Evolutionary conservation across 2,888 invertebrate species (phyloP).

Genomic region (Leptopilina myrica): DNA sequence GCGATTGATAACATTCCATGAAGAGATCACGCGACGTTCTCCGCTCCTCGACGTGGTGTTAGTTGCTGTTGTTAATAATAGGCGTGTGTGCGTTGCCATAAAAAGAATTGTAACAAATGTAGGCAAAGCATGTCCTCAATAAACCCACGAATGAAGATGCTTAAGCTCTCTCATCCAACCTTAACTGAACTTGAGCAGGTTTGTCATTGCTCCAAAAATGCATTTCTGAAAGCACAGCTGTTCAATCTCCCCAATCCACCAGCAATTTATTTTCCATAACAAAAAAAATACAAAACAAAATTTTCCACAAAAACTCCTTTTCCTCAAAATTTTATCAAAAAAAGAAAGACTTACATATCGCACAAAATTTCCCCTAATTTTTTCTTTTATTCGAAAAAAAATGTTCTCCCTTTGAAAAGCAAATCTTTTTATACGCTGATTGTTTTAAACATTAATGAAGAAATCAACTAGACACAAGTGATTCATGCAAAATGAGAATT

Average conservation of each 20-base stretch:
- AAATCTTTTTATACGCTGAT: too few species aligned
- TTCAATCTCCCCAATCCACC: background rate
- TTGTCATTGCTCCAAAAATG: background rate
- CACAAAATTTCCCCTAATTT: background rate
- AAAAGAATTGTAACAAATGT: conserved; percentile 27
- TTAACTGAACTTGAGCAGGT: background rate
- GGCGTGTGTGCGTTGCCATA: background rate
- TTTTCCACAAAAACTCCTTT: background rate
- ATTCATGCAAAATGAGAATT: too few species aligned
- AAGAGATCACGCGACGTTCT: conserved; percentile 7
- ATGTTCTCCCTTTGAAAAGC: too few species aligned
- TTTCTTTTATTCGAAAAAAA: too few species aligned
- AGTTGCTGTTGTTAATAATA: conserved; percentile 22
- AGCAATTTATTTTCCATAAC: too few species aligned
- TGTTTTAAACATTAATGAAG: too few species aligned
- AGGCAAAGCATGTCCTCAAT: conserved; percentile 50
- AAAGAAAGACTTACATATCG: background rate
- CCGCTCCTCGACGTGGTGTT: background rate
- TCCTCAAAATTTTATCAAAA: too few species aligned
- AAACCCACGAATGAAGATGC: conserved; percentile 50
- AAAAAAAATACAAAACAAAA: background rate
- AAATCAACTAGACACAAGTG: too few species aligned
- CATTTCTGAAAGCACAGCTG: background rate
- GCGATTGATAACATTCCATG: background rate
- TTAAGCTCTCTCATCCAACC: conserved; percentile 45